Conservation (phyloP, 2,113 vertebrate species). For the Microcebus griseorufus region DNA sequence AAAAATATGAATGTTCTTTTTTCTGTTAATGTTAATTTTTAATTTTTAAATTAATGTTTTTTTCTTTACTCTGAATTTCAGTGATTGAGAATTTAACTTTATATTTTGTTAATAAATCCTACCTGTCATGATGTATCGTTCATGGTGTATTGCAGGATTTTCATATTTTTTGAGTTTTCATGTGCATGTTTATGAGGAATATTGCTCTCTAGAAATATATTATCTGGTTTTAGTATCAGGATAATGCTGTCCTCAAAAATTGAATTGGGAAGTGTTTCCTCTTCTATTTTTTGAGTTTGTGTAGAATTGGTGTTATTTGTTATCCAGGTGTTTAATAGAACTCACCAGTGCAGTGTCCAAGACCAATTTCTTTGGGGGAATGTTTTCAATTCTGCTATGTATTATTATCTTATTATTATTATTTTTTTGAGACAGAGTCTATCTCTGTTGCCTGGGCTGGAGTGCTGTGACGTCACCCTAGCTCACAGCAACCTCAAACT, state of each 20-base stretch:
- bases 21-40: background rate
- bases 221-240: background rate
- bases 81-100: background rate
- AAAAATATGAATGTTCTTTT: background rate
- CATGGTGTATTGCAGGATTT: background rate
- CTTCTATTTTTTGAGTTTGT: background rate
- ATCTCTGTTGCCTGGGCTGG: rapidly evolving
- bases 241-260: background rate
- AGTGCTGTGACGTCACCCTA: too few relatives aligned
- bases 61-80: background rate
- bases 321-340: background rate
- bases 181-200: background rate
- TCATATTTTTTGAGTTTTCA: background rate
- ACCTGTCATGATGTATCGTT: background rate
- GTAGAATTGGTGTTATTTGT: background rate
- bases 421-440: too few relatives aligned
- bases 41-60: background rate
- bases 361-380: background rate
- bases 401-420: too few relatives aligned
- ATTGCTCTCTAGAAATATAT: background rate
- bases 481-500: too few relatives aligned
- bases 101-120: background rate
- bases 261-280: background rate
- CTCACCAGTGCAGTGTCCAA: background rate
- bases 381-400: background rate